Percentiles rank a stretch among this genome's conserved stretches.
Evolutionary conservation across 2,113 vertebrate genomes (phyloP).

Genomic region (Glaucidium brasilianum): DNA sequence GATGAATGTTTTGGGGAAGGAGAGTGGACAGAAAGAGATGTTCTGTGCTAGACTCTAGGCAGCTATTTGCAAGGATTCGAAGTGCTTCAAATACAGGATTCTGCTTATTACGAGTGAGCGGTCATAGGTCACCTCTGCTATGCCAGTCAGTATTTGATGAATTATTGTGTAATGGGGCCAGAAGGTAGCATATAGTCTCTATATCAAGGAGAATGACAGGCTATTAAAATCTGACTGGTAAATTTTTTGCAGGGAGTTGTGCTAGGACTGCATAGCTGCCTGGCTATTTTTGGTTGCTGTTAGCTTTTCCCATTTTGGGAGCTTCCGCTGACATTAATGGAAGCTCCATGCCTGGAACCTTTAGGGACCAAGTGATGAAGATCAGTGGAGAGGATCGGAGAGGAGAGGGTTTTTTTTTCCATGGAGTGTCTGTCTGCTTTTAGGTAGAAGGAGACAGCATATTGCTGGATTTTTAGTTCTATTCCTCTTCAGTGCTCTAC

Average conservation of each 20-base stretch:
- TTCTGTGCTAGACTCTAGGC: not conserved
- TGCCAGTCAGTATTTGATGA: not conserved
- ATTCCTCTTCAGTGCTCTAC: not conserved
- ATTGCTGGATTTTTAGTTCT: not conserved
- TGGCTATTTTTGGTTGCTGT: slow-evolving; percentile 20
- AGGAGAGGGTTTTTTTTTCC: not conserved
- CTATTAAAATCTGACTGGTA: slow-evolving; percentile 22
- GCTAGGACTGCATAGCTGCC: not conserved
- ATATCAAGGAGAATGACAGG: not conserved
- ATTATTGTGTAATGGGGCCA: not conserved
- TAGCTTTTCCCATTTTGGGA: not conserved
- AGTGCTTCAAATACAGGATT: not conserved
- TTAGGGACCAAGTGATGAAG: not conserved
- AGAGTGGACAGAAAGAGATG: not conserved
- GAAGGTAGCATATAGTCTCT: not conserved
- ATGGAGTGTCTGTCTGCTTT: not conserved
- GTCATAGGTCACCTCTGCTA: not conserved
- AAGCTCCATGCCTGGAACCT: not conserved
- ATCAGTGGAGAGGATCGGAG: not conserved
- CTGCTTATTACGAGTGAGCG: not conserved
- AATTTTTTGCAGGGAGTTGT: not conserved
- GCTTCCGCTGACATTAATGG: not conserved
- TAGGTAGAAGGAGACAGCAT: not conserved
- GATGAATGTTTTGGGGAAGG: not conserved
- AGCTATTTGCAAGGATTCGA: not conserved